Conservation (phyloP, 1,140 invertebrate species). For the Cardiocondyla obscurior region DNA sequence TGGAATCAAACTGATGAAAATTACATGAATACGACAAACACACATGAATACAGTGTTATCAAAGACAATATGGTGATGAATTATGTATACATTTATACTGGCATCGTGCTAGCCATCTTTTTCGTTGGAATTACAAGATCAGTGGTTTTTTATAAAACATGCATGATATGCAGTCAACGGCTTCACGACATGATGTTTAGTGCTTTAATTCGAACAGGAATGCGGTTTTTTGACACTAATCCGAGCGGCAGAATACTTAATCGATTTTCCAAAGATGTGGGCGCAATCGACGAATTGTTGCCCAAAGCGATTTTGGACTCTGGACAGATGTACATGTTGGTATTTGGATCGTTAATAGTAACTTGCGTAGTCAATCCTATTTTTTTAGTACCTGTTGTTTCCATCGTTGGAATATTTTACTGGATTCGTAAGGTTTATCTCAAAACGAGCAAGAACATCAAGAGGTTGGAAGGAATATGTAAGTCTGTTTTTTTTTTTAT, state of each 20-base stretch:
- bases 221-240: slow-evolving; percentile 92
- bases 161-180: slow-evolving; percentile 87
- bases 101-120: slow-evolving; percentile 83
- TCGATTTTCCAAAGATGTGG: slow-evolving; percentile 91
- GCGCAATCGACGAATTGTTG: slow-evolving; percentile 93
- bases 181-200: slow-evolving; percentile 89
- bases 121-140: slow-evolving; percentile 83
- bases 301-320: slow-evolving; percentile 92
- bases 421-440: slow-evolving; percentile 91
- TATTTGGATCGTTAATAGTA: slow-evolving; percentile 87
- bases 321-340: slow-evolving; percentile 87
- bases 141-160: slow-evolving; percentile 87
- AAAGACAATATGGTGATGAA: slow-evolving; percentile 67
- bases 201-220: slow-evolving; percentile 85
- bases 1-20: not conserved
- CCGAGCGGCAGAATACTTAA: slow-evolving; percentile 90
- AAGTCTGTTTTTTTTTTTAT: slow-evolving; percentile 74
- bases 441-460: slow-evolving; percentile 92
- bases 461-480: slow-evolving; percentile 93
- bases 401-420: slow-evolving; percentile 89
- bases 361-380: slow-evolving; percentile 90
- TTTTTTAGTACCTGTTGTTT: slow-evolving; percentile 88
- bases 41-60: not conserved
- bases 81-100: slow-evolving; percentile 84
- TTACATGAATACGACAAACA: slow-evolving; percentile 17